A percentile compares a stretch with the other conserved stretches of the same genome.
Conservation (phyloP, 2,888 invertebrate genomes). For the Geotrupes spiniger region DNA sequence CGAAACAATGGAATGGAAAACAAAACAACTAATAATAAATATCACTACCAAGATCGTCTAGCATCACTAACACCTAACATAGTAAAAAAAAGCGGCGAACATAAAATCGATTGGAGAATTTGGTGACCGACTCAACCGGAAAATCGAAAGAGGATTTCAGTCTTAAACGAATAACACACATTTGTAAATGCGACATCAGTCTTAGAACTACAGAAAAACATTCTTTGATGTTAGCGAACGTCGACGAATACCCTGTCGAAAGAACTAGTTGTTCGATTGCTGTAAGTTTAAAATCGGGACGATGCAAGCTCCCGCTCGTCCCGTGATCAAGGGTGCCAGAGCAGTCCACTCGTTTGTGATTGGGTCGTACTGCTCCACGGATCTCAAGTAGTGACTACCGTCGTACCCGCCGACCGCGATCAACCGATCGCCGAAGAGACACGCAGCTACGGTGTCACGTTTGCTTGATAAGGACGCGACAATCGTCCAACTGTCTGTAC, state of each 20-base stretch:
- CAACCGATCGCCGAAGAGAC: conserved; percentile 77
- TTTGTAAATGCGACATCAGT: background rate
- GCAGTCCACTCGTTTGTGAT: conserved; percentile 76
- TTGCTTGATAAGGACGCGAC: conserved; percentile 80
- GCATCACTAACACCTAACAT: too few species aligned
- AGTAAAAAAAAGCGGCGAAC: too few species aligned
- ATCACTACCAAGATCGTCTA: too few species aligned
- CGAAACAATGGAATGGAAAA: too few species aligned
- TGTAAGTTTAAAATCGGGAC: conserved; percentile 55
- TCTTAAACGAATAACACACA: too few species aligned
- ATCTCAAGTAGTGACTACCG: conserved; percentile 81
- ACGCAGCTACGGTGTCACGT: conserved; percentile 86
- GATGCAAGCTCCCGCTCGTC: conserved; percentile 86
- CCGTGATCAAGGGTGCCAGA: conserved; percentile 75
- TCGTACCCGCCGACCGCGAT: conserved; percentile 90
- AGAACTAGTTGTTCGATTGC: background rate
- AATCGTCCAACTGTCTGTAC: conserved; percentile 82
- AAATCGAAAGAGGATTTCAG: too few species aligned
- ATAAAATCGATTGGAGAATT: too few species aligned
- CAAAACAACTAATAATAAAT: too few species aligned
- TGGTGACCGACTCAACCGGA: too few species aligned
- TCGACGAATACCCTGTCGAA: too few species aligned
- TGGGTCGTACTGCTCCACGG: conserved; percentile 88
- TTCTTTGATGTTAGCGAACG: background rate
- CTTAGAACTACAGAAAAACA: background rate